Percentiles rank a stretch among this genome's conserved stretches.
Conservation (phyloP, 2,888 invertebrate species). For the Eretmocerus hayati region DNA sequence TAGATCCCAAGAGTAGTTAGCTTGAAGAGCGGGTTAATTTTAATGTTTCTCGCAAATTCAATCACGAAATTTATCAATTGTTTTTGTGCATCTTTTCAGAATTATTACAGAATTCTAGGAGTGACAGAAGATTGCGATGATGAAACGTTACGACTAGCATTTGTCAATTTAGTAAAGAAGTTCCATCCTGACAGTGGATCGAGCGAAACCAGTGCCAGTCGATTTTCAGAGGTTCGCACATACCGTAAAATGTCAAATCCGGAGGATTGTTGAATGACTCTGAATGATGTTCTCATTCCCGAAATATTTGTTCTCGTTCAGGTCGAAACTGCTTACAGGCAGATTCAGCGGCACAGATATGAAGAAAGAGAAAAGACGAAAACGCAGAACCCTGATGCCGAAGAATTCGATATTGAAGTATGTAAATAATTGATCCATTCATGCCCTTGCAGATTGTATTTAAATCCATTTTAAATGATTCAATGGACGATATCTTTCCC, state of each 20-base stretch:
- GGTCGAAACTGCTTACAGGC: constrained; percentile 69
- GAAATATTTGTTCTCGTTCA: constrained; percentile 33
- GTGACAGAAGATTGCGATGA: constrained; percentile 64
- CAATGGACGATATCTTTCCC: not conserved
- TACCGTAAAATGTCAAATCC: too few species aligned
- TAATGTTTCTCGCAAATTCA: too few species aligned
- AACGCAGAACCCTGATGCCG: constrained; percentile 44
- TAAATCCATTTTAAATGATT: too few species aligned
- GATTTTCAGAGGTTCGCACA: constrained; percentile 59
- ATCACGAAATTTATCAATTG: too few species aligned
- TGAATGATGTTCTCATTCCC: too few species aligned
- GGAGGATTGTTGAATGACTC: too few species aligned
- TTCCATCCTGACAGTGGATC: constrained; percentile 80
- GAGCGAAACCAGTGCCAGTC: constrained; percentile 62
- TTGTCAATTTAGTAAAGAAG: constrained; percentile 67
- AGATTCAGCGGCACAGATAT: constrained; percentile 30
- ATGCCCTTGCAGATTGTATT: too few species aligned
- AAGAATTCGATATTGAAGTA: constrained; percentile 40
- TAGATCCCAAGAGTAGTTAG: too few species aligned
- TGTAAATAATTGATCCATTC: constrained; percentile 39
- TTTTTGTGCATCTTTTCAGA: too few species aligned
- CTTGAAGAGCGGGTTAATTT: too few species aligned
- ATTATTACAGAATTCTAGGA: constrained; percentile 62
- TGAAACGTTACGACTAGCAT: constrained; percentile 65
- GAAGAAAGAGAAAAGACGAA: constrained; percentile 32